These are phyloP conservation scores for Heliconius aoede DNA, from an alignment of 2,888 invertebrate genomes.

Conservation along the genomic window DNA sequence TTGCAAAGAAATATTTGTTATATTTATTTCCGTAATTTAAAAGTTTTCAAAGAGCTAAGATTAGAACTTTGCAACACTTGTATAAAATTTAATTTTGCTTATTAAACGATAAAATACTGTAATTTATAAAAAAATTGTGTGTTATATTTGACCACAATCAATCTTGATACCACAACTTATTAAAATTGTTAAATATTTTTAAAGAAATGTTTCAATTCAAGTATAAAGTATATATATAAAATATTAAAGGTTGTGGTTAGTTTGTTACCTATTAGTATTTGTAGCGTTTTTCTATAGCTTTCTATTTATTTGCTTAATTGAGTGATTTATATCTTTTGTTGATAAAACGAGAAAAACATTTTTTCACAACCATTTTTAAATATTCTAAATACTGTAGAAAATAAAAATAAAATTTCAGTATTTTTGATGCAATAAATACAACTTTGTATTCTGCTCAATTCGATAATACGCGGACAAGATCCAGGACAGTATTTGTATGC, in stretches of 20 bases:
- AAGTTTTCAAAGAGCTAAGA: background rate
- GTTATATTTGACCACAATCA: background rate
- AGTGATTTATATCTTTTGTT: background rate
- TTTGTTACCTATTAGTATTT: slow-evolving; percentile 22
- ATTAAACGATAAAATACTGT: background rate
- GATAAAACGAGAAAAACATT: background rate
- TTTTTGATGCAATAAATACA: slow-evolving; percentile 13
- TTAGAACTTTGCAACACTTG: background rate
- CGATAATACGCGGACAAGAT: background rate
- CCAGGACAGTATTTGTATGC: slow-evolving; percentile 78
- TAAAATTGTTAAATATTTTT: background rate
- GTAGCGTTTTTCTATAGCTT: slow-evolving; percentile 4
- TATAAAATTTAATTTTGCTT: background rate
- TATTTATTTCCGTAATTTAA: slow-evolving; percentile 13
- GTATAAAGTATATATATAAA: background rate
- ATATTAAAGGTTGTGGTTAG: slow-evolving; percentile 25
- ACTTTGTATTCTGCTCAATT: slow-evolving; percentile 15
- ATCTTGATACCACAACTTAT: slow-evolving; percentile 21
- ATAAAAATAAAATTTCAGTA: slow-evolving; percentile 1
- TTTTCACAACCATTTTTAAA: background rate
- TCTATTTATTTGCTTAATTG: slow-evolving; percentile 24
- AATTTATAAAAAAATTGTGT: background rate
- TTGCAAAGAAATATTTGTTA: background rate
- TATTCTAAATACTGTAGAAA: background rate
- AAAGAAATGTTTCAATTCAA: background rate